Base-by-base conservation (phyloP, 2,113 vertebrate genomes). In the Rhea americana region DNA sequence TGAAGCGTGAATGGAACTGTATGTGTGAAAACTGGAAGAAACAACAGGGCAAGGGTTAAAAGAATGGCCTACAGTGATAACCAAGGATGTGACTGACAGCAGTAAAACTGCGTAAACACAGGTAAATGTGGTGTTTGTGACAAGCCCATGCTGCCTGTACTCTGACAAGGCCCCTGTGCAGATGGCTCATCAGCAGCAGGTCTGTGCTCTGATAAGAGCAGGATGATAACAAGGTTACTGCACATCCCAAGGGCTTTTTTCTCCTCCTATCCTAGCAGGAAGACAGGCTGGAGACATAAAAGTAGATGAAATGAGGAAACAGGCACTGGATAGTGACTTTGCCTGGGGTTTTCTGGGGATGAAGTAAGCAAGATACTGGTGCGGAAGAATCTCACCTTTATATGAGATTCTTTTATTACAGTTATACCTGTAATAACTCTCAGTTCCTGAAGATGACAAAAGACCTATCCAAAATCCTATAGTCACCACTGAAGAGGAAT, bases 51-150 rank as follows among this genome's bases (percentile, higher is more conserved):
- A 24, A 67, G 11, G 43, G 50, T 65, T 72, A 26, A 68, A 81
- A 89, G 48, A 65, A 55, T 84, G 81, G 66, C 45, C n/a, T 59
- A 8, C 61, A 11, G 47, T 67, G 83, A 91, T 88, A 94, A 84
- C 51, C 62, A 32, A 58, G 39, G 56, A 61, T 2, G 2, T n/a
- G 35, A 81, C 76, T 1, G 1, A 62, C 80, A 61, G 39, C 32
- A 67, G 6, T 61, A 45, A 65, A 91, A 94, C 70, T n/a, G 61
- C 13, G 28, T 56, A 59, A 83, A 61, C 2, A 4, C 62, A 83
- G 59, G 50, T 56, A 80, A 71, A 72, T 9, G 6, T 51, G 39
- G 25, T 62, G 56, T 39, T 75, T 82, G 56, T 1, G 1, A 72
- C 62, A 68, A 78, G 80, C 65, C 58, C 8, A 58, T 8, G 18